phyloP scores from a whole-genome alignment of 37 sponge, comb jelly and placozoan species.

The Beroe forskalii region DNA sequence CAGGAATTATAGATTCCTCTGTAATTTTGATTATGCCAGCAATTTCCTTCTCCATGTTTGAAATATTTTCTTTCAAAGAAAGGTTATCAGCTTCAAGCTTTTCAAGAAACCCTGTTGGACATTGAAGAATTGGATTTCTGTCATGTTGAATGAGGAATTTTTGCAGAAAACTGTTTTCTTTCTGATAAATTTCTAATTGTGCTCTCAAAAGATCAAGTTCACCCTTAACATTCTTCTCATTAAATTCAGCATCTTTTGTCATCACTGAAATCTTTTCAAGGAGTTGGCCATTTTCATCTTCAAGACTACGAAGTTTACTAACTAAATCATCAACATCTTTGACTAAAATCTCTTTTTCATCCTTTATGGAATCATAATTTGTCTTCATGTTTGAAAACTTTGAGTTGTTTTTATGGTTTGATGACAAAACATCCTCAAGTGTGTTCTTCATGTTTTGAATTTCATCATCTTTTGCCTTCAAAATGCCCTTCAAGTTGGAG shows the following conservation, averaged over 20 bases:
- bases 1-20: neutral
- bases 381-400: constrained; percentile 50
- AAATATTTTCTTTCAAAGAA: constrained; percentile 21
- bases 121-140: neutral
- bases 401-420: constrained; percentile 54
- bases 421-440: constrained; percentile 44
- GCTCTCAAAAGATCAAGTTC: neutral
- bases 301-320: neutral
- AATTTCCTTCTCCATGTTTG: constrained; percentile 11
- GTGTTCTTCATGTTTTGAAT: neutral
- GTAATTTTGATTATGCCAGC: neutral
- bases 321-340: neutral
- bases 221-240: neutral
- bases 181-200: neutral
- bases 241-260: neutral
- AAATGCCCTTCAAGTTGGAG: neutral
- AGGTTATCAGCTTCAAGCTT: constrained; percentile 26
- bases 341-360: neutral
- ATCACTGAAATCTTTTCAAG: neutral
- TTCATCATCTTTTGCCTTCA: constrained; percentile 11
- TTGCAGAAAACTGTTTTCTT: neutral
- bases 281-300: neutral
- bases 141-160: neutral
- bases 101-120: neutral
- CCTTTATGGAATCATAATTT: neutral